Percentiles rank a stretch among this genome's conserved stretches.
Conservation (phyloP, 2,797 vertebrate species). For the Tapirus indicus region DNA sequence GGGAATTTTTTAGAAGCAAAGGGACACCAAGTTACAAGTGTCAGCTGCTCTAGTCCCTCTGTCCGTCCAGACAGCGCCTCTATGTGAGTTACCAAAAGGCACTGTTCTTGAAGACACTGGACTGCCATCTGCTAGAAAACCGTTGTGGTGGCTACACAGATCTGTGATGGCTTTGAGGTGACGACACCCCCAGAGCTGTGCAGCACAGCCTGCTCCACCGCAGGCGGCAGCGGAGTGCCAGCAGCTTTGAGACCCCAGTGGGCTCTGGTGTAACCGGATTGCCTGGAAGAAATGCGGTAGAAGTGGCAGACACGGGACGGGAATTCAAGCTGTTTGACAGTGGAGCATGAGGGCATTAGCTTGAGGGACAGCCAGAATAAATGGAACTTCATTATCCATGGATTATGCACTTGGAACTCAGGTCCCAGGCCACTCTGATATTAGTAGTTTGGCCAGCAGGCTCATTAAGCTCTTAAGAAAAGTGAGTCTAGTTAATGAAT, state of each 20-base stretch:
- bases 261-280: neutral
- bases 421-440: conserved; percentile 61
- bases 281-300: neutral
- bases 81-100: neutral
- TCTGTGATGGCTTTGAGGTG: neutral
- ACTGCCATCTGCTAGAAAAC: neutral
- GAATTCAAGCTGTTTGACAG: neutral
- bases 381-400: conserved; percentile 70
- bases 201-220: neutral
- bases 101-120: neutral
- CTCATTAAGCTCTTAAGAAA: conserved; percentile 80
- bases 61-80: accelerated
- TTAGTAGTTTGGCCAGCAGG: conserved; percentile 70
- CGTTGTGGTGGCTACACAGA: accelerated
- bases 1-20: neutral
- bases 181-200: neutral
- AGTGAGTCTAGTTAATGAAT: conserved; percentile 81
- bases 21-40: neutral
- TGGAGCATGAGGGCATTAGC: neutral
- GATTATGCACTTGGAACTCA: conserved; percentile 57
- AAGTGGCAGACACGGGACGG: neutral
- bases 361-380: conserved; percentile 67
- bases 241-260: neutral
- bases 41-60: neutral
- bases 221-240: accelerated